These are phyloP conservation scores for Sus cebifrons DNA, from an alignment of 2,797 vertebrate genomes.

Conservation along the genomic window DNA sequence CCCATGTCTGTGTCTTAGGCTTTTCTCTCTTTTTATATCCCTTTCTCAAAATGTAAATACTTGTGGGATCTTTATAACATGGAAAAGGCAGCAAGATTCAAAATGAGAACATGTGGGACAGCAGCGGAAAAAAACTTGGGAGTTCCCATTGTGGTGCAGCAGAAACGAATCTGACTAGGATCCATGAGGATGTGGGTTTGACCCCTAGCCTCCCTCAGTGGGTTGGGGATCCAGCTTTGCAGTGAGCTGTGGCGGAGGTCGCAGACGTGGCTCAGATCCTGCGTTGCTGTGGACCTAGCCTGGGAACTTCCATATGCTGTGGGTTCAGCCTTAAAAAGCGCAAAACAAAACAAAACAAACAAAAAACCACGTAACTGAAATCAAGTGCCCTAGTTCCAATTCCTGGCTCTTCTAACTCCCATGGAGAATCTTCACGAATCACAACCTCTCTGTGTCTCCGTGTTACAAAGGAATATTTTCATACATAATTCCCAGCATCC, in stretches of 20 bases:
- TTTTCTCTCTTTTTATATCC: neutral
- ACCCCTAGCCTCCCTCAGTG: no score
- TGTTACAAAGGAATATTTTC: neutral
- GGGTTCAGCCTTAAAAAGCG: no score
- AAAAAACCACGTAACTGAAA: neutral
- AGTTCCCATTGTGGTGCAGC: no score
- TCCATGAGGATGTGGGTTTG: no score
- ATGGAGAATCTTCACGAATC: slow-evolving; percentile 27
- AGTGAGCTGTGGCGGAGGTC: no score
- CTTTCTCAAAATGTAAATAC: slow-evolving; percentile 20
- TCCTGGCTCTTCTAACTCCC: neutral
- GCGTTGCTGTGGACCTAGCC: no score
- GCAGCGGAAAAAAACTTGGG: neutral
- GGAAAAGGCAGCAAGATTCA: neutral
- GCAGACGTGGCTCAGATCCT: no score
- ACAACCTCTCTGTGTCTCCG: slow-evolving; percentile 27
- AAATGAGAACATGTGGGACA: neutral
- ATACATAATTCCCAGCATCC: neutral
- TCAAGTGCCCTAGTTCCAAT: neutral
- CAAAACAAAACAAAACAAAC: no score
- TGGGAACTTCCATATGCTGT: no score
- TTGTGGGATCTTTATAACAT: neutral
- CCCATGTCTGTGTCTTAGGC: neutral
- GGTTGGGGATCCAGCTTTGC: no score
- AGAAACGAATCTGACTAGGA: no score